A percentile compares a stretch with the other conserved stretches of the same genome.
Evolutionary conservation across 1,140 invertebrate genomes (phyloP).

Genomic region (Lepidurus packardi): DNA sequence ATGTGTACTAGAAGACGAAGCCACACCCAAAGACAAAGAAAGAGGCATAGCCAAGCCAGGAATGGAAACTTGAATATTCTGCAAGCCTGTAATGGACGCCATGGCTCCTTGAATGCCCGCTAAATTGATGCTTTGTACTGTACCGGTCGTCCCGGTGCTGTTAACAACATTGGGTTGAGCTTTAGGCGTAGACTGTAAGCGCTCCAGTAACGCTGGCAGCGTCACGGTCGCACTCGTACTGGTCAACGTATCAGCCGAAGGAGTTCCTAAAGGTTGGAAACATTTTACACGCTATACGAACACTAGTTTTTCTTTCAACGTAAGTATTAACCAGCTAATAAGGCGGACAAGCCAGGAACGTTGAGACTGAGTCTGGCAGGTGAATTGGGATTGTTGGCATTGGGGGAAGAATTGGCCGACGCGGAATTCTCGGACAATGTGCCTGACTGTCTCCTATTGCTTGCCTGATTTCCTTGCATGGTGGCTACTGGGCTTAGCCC

Average conservation of each 20-base stretch:
- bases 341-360: conserved; percentile 50
- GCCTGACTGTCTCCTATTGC: conserved; percentile 28
- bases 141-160: conserved; percentile 44
- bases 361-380: conserved; percentile 48
- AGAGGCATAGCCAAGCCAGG: conserved; percentile 70
- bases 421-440: conserved; percentile 24
- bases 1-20: conserved; percentile 39
- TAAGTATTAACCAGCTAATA: conserved; percentile 47
- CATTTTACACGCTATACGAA: not conserved
- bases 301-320: not conserved
- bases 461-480: not conserved
- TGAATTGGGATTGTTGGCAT: conserved; percentile 36
- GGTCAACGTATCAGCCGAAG: conserved; percentile 51
- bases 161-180: conserved; percentile 36
- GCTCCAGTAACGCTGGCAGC: conserved; percentile 48
- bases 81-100: conserved; percentile 60
- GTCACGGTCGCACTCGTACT: conserved; percentile 46
- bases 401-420: conserved; percentile 34
- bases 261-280: conserved; percentile 46
- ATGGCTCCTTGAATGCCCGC: conserved; percentile 63
- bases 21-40: conserved; percentile 65
- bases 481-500: not conserved
- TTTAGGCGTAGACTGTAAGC: conserved; percentile 42
- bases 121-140: conserved; percentile 67
- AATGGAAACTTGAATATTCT: conserved; percentile 72